A percentile compares a stretch with the other conserved stretches of the same genome.
Conservation (phyloP, 1,140 invertebrate genomes). For the Belonocnema kinseyi region DNA sequence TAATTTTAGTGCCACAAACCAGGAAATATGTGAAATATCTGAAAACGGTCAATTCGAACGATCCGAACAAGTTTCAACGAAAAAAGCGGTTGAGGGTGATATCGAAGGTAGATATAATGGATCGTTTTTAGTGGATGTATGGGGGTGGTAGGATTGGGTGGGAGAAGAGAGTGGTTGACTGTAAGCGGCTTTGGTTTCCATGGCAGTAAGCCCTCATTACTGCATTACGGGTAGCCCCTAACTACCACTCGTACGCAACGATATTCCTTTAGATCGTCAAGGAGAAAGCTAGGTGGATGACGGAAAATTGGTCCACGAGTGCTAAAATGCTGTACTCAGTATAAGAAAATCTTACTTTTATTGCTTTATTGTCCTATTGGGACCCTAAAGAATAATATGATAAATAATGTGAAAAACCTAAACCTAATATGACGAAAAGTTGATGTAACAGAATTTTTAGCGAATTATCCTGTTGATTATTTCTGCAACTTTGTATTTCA, state of each 20-base stretch:
- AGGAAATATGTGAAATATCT: background rate
- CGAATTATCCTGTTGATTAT: no score
- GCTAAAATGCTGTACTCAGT: no score
- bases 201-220: conserved; percentile 77
- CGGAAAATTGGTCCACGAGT: no score
- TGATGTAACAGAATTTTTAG: no score
- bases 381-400: no score
- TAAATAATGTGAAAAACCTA: no score
- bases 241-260: conserved; percentile 72
- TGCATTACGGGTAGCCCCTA: conserved; percentile 74
- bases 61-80: conserved; percentile 58
- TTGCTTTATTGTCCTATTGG: no score
- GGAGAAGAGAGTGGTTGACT: conserved; percentile 70
- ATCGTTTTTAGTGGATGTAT: conserved; percentile 39
- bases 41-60: conserved; percentile 25
- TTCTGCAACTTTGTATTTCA: no score
- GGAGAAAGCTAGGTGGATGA: background rate
- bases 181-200: conserved; percentile 77
- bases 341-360: no score
- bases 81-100: conserved; percentile 65
- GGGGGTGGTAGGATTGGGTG: conserved; percentile 44
- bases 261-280: conserved; percentile 62
- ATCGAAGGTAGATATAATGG: conserved; percentile 61
- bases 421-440: no score
- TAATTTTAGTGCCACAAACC: background rate